These are phyloP conservation scores for Rhagium mordax DNA, from an alignment of 2,888 invertebrate species.

Conservation along the genomic window DNA sequence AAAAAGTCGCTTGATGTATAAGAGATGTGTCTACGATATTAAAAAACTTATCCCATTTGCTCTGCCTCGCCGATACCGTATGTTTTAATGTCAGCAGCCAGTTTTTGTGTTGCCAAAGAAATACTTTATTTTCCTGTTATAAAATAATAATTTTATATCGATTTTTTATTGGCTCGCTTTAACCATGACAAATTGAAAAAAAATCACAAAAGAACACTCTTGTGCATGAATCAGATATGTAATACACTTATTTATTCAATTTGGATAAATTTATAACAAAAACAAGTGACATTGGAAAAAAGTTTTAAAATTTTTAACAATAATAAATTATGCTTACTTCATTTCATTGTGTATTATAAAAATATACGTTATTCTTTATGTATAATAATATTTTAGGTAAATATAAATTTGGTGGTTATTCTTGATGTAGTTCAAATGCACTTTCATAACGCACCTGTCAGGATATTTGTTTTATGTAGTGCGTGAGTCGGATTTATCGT, in stretches of 20 bases:
- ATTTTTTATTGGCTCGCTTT: not conserved
- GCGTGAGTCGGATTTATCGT: too few relatives aligned
- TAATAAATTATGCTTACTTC: not conserved
- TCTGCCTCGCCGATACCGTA: conserved; percentile 50
- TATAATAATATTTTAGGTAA: too few relatives aligned
- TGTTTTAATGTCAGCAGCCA: conserved; percentile 49
- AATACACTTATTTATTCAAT: not conserved
- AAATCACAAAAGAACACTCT: not conserved
- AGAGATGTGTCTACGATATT: conserved; percentile 54
- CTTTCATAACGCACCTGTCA: too few relatives aligned
- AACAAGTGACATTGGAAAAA: not conserved
- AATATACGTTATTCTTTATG: too few relatives aligned
- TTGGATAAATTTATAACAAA: not conserved
- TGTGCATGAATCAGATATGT: conserved; percentile 5
- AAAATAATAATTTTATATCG: conserved; percentile 31
- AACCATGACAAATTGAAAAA: conserved; percentile 25
- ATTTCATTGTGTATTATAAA: not conserved
- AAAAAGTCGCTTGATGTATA: conserved; percentile 55
- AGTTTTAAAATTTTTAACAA: not conserved
- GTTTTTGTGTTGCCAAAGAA: conserved; percentile 47
- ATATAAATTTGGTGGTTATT: too few relatives aligned
- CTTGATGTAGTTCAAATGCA: too few relatives aligned
- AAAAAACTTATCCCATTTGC: conserved; percentile 54
- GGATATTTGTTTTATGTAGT: too few relatives aligned
- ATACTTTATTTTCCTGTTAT: conserved; percentile 46